Percentiles rank a stretch among this genome's conserved stretches.
Evolutionary conservation across 2,888 invertebrate genomes (phyloP).

Genomic region (Tetrapedia diversipes): DNA sequence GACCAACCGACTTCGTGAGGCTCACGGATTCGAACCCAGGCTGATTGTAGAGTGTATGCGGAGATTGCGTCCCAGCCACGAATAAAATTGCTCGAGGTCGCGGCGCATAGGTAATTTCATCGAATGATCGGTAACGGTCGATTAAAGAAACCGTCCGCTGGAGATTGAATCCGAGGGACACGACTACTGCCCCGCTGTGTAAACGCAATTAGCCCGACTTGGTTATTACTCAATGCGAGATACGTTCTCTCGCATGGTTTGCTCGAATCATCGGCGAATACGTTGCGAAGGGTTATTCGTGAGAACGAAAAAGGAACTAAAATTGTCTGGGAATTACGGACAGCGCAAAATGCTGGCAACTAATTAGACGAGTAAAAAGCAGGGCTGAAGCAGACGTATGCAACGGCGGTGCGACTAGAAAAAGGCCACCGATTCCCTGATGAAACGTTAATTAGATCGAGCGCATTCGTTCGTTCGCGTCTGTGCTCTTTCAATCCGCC

Average conservation of each 20-base stretch:
- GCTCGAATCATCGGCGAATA: background rate
- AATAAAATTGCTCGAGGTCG: conserved; percentile 61
- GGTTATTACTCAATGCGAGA: conserved; percentile 17
- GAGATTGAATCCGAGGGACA: background rate
- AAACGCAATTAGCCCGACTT: conserved; percentile 22
- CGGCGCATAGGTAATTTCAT: conserved; percentile 36
- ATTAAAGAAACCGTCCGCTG: conserved; percentile 9
- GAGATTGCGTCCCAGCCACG: background rate
- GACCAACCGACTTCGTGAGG: background rate
- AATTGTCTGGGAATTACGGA: too few relatives aligned
- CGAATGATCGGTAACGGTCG: conserved; percentile 31
- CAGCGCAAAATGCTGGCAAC: too few relatives aligned
- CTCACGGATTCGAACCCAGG: conserved; percentile 10
- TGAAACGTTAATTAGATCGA: background rate
- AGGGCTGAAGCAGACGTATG: too few relatives aligned
- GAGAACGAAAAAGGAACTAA: too few relatives aligned
- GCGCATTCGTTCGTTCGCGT: background rate
- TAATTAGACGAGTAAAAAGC: too few relatives aligned
- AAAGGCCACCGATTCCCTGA: conserved; percentile 6
- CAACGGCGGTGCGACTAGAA: too few relatives aligned
- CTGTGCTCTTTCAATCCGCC: background rate
- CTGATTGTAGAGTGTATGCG: conserved; percentile 35
- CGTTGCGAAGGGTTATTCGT: too few relatives aligned
- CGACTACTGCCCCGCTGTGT: background rate
- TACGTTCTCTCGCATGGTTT: background rate